These are phyloP conservation scores for Enteromius treurensis DNA, from an alignment of 2,797 vertebrate species.

Conservation along the genomic window DNA sequence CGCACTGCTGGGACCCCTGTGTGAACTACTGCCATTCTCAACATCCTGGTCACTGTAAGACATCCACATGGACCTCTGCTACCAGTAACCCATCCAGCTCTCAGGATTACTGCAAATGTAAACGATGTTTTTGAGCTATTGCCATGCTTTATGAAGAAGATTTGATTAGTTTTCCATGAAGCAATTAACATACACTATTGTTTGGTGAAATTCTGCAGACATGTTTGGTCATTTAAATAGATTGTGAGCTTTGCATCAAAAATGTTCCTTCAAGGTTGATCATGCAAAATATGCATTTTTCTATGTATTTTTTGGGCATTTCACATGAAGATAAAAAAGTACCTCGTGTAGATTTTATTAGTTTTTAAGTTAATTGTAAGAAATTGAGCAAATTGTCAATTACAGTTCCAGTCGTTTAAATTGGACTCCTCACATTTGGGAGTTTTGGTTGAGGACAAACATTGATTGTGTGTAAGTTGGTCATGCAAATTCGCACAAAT, in stretches of 20 bases:
- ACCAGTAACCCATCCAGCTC: slow-evolving; percentile 82
- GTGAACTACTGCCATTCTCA: slow-evolving; percentile 88
- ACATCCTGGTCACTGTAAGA: slow-evolving; percentile 86
- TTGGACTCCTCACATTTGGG: background rate
- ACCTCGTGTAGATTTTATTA: background rate
- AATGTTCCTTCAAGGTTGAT: too few species aligned
- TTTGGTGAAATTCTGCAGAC: background rate
- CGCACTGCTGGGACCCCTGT: slow-evolving; percentile 92
- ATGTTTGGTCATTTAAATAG: background rate
- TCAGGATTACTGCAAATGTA: slow-evolving; percentile 96
- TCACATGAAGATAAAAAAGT: background rate
- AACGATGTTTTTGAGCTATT: slow-evolving; percentile 34
- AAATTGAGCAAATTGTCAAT: too few species aligned
- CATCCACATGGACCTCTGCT: slow-evolving; percentile 81
- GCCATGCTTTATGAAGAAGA: background rate
- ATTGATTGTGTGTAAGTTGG: background rate
- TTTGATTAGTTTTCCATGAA: background rate
- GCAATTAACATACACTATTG: background rate
- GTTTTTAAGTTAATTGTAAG: background rate
- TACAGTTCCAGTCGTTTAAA: too few species aligned
- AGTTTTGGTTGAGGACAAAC: background rate
- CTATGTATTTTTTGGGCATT: background rate
- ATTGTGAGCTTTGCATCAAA: background rate
- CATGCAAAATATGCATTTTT: background rate
- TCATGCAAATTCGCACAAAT: background rate